A percentile compares a stretch with the other conserved stretches of the same genome.
These are phyloP conservation scores for Aphelinus certus DNA, from an alignment of 1,140 invertebrate species.

Conservation along the genomic window DNA sequence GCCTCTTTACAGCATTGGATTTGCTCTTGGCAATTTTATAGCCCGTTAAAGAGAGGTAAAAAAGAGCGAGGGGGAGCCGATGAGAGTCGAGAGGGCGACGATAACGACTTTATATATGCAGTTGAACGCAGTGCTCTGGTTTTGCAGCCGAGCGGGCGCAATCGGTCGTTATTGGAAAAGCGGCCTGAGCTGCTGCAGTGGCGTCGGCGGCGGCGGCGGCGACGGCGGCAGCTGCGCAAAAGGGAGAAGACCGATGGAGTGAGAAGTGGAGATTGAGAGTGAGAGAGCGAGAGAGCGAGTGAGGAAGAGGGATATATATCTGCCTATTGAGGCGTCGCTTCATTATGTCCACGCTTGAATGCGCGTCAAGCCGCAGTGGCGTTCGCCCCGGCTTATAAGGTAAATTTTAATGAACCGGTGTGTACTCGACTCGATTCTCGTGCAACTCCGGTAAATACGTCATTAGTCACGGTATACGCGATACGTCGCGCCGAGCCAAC, in stretches of 20 bases:
- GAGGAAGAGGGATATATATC: slow-evolving; percentile 44
- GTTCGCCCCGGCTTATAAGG: slow-evolving; percentile 53
- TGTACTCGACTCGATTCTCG: slow-evolving; percentile 47
- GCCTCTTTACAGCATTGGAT: slow-evolving; percentile 15
- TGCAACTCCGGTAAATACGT: slow-evolving; percentile 58
- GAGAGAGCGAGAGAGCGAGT: slow-evolving; percentile 30
- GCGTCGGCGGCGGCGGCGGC: no score
- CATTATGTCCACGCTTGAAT: slow-evolving; percentile 58
- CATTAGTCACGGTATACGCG: slow-evolving; percentile 53
- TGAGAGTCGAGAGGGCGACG: background rate
- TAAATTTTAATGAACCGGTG: slow-evolving; percentile 63
- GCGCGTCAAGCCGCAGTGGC: slow-evolving; percentile 47
- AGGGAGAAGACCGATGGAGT: background rate
- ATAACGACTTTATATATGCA: slow-evolving; percentile 23
- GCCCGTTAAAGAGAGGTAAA: background rate
- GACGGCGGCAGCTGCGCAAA: background rate
- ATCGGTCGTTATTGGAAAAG: slow-evolving; percentile 45
- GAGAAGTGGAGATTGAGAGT: background rate
- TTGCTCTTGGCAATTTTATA: slow-evolving; percentile 16
- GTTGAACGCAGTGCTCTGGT: slow-evolving; percentile 8
- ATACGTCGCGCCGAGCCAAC: slow-evolving; percentile 31
- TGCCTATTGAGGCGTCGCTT: slow-evolving; percentile 56
- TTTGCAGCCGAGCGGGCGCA: slow-evolving; percentile 17
- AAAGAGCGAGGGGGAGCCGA: background rate
- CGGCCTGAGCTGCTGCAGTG: slow-evolving; percentile 1